Evolutionary conservation across 2,888 invertebrate genomes (phyloP).

Genomic region (Drosophila maculinotata): DNA sequence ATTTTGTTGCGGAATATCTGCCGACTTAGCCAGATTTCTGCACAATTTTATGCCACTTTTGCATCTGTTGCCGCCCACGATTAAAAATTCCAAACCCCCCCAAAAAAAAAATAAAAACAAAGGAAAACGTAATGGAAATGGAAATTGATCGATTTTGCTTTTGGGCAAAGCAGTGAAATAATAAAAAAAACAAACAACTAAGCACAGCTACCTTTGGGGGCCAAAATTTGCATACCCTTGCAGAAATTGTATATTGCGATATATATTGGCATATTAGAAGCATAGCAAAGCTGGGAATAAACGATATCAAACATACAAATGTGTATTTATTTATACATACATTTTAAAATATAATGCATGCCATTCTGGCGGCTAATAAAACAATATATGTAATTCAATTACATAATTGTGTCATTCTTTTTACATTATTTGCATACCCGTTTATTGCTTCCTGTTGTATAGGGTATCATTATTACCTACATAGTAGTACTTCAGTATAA

Average conservation of each 20-base stretch:
- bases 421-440: too few relatives aligned
- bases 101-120: not conserved
- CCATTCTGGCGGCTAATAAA: too few relatives aligned
- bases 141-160: constrained; percentile 52
- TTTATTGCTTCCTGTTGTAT: too few relatives aligned
- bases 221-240: not conserved
- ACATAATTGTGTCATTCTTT: too few relatives aligned
- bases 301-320: too few relatives aligned
- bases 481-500: constrained; percentile 37
- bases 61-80: constrained; percentile 9
- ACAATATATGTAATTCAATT: too few relatives aligned
- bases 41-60: constrained; percentile 22
- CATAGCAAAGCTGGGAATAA: too few relatives aligned
- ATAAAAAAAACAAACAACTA: constrained; percentile 1
- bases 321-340: too few relatives aligned
- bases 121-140: constrained; percentile 21
- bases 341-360: too few relatives aligned
- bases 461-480: constrained; percentile 15
- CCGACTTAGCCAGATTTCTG: constrained; percentile 28
- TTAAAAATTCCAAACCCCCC: constrained; percentile 15
- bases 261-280: too few relatives aligned
- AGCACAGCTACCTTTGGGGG: not conserved
- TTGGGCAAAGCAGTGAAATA: not conserved
- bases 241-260: too few relatives aligned
- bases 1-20: constrained; percentile 40